These are phyloP conservation scores for Hermodice carunculata DNA, from an alignment of 2,888 invertebrate species.

Conservation along the genomic window DNA sequence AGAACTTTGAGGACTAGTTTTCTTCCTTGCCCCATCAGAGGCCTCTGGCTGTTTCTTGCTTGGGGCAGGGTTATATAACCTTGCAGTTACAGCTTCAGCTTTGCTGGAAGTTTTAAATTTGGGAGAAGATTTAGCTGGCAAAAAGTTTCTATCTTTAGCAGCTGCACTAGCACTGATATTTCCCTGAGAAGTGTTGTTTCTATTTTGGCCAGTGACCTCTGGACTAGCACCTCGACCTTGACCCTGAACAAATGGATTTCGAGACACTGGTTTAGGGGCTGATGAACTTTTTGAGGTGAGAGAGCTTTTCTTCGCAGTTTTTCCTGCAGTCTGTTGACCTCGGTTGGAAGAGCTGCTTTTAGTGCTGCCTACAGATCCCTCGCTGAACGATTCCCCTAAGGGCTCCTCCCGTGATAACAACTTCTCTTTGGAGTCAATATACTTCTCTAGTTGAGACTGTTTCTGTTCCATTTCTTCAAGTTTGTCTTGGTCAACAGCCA, in stretches of 20 bases:
- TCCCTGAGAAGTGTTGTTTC: too few relatives aligned
- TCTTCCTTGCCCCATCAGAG: too few relatives aligned
- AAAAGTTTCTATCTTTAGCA: too few relatives aligned
- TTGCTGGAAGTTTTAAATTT: not conserved
- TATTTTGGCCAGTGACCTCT: too few relatives aligned
- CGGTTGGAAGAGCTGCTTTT: not conserved
- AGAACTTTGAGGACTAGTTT: too few relatives aligned
- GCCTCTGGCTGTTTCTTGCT: not conserved
- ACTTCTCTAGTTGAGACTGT: constrained; percentile 19
- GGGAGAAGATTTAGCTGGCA: constrained; percentile 7
- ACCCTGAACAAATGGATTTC: too few relatives aligned
- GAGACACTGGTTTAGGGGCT: too few relatives aligned
- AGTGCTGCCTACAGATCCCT: constrained; percentile 9
- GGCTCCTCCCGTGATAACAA: constrained; percentile 6
- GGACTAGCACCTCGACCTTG: too few relatives aligned
- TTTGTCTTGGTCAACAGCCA: constrained; percentile 7
- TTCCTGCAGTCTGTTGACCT: too few relatives aligned
- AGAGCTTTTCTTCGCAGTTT: too few relatives aligned
- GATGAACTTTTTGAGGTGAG: too few relatives aligned
- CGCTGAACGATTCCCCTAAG: constrained; percentile 16
- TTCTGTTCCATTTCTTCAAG: constrained; percentile 15
- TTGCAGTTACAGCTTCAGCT: constrained; percentile 4
- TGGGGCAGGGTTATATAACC: constrained; percentile 10
- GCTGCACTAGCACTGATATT: too few relatives aligned
- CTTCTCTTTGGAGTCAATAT: constrained; percentile 22